Conservation (phyloP, 2,113 vertebrate species). For the Chlamydotis undulata region DNA sequence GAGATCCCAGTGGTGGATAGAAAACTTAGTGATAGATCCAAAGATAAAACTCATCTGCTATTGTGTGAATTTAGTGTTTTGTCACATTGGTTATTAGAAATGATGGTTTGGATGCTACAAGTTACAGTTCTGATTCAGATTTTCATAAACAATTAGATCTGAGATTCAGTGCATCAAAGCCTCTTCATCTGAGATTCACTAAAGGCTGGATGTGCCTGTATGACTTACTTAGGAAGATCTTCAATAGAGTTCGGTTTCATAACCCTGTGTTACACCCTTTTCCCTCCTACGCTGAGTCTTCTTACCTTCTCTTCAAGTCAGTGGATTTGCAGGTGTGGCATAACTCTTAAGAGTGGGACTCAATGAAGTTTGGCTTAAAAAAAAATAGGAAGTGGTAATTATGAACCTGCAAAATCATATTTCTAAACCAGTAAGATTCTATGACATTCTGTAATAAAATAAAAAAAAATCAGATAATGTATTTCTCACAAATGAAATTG, state of each 20-base stretch:
- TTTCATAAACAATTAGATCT: not conserved
- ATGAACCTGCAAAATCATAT: not conserved
- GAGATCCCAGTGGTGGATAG: not conserved
- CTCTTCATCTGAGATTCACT: not conserved
- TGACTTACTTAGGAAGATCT: not conserved
- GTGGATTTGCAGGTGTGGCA: not conserved
- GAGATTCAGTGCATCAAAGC: not conserved
- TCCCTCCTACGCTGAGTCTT: not conserved
- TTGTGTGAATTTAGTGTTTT: not conserved
- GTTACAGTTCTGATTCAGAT: not conserved
- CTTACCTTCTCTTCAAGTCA: not conserved
- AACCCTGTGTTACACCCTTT: not conserved
- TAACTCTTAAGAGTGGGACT: not conserved
- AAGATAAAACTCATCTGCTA: not conserved
- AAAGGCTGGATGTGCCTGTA: not conserved
- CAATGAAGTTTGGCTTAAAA: not conserved
- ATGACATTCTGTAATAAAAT: not conserved
- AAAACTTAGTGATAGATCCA: not conserved
- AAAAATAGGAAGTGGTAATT: not conserved
- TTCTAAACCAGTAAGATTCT: not conserved
- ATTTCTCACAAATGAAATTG: not conserved
- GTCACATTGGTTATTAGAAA: not conserved
- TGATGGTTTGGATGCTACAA: not conserved
- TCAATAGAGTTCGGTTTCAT: not conserved
- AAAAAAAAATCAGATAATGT: not conserved